Conservation (phyloP, 2,113 vertebrate species). For the Colinus virginianus region DNA sequence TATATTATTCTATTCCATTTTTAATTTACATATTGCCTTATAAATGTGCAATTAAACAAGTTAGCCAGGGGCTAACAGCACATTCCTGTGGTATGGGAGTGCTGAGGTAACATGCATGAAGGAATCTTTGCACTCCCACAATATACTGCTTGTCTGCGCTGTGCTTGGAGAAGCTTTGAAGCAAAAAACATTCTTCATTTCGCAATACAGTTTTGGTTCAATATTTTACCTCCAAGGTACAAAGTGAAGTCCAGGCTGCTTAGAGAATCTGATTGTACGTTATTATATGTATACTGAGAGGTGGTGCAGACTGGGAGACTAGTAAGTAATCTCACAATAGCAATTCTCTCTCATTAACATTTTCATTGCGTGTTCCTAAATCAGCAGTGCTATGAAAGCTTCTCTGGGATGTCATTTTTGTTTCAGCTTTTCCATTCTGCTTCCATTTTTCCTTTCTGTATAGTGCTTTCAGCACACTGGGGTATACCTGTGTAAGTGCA, state of each 20-base stretch:
- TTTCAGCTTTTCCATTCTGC: neutral
- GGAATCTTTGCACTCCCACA: constrained; percentile 53
- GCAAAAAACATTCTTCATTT: neutral
- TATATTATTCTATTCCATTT: neutral
- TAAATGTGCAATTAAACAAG: constrained; percentile 69
- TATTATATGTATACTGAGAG: neutral
- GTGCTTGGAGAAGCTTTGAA: neutral
- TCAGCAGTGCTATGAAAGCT: neutral
- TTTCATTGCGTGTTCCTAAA: neutral
- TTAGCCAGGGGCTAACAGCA: constrained; percentile 52
- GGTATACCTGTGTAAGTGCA: neutral
- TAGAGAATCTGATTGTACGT: neutral
- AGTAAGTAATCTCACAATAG: neutral
- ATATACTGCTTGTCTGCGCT: constrained; percentile 59
- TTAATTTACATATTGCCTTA: constrained; percentile 19
- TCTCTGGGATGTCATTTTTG: neutral
- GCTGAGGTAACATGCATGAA: constrained; percentile 59
- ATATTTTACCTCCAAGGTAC: neutral
- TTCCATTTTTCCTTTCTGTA: neutral
- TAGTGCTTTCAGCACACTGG: neutral
- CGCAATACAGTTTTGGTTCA: neutral
- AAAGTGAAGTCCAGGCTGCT: neutral
- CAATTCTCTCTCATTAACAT: neutral
- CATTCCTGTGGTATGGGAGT: constrained; percentile 65
- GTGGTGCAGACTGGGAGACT: neutral